Conservation (phyloP, 2,888 invertebrate genomes). For the Pinctada fucata region DNA sequence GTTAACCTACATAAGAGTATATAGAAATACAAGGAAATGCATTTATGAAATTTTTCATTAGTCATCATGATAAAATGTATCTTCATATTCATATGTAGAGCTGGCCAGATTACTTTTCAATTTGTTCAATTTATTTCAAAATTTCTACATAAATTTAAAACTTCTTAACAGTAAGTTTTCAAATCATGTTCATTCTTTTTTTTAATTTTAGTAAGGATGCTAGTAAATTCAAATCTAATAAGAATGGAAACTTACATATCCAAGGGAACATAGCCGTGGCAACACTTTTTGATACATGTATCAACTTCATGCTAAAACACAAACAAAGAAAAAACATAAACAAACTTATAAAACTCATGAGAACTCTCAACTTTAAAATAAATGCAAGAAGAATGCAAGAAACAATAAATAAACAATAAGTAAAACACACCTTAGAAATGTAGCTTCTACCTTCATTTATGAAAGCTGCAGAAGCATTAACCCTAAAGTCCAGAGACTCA, state of each 20-base stretch:
- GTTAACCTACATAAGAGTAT: slow-evolving; percentile 4
- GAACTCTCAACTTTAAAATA: background rate
- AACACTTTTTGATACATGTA: background rate
- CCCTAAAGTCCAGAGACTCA: slow-evolving; percentile 32
- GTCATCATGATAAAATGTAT: background rate
- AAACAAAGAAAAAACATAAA: slow-evolving; percentile 1
- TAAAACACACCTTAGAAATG: slow-evolving; percentile 33
- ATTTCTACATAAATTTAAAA: too few relatives aligned
- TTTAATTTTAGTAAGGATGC: too few relatives aligned
- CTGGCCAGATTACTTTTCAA: too few relatives aligned
- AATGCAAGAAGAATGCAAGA: background rate
- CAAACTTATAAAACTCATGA: slow-evolving; percentile 1
- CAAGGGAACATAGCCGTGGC: background rate
- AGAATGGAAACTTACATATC: background rate
- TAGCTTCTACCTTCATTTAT: slow-evolving; percentile 40
- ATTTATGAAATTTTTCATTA: background rate
- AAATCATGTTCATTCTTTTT: too few relatives aligned
- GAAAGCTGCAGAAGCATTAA: slow-evolving; percentile 35
- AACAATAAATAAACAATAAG: too few relatives aligned
- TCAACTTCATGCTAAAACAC: background rate
- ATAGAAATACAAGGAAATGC: background rate
- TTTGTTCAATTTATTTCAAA: too few relatives aligned
- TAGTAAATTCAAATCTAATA: too few relatives aligned
- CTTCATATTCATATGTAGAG: background rate
- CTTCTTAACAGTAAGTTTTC: too few relatives aligned